Percentiles rank a stretch among this genome's conserved stretches.
phyloP scores from a whole-genome alignment of 2,888 invertebrate genomes.

The Eilema griseolum region DNA sequence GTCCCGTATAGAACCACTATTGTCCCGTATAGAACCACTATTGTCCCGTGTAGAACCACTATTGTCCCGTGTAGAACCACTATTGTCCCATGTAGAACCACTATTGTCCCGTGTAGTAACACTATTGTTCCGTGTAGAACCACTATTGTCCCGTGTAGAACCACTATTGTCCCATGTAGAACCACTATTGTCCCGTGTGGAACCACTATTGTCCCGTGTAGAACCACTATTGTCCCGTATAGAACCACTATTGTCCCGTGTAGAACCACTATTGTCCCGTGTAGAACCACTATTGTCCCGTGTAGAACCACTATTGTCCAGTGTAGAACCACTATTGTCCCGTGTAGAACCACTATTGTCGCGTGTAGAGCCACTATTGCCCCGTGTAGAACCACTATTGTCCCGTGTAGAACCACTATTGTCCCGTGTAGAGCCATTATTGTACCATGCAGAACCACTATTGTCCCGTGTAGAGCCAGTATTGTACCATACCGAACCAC shows the following conservation, averaged over 20 bases:
- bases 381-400: no score
- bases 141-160: no score
- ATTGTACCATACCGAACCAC: background rate
- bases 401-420: background rate
- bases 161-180: background rate
- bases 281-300: background rate
- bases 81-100: slow-evolving; percentile 13
- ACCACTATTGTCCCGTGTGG: background rate
- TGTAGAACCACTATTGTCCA: no score
- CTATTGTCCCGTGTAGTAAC: no score
- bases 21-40: background rate
- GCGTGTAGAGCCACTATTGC: no score
- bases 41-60: background rate
- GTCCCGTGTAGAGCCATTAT: background rate
- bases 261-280: no score
- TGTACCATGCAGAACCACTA: background rate
- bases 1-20: background rate
- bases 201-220: background rate
- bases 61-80: background rate
- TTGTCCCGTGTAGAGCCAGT: no score
- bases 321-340: no score
- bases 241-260: slow-evolving; percentile 2
- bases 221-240: no score
- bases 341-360: no score
- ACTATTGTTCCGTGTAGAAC: no score